A percentile compares a stretch with the other conserved stretches of the same genome.
These are phyloP conservation scores for Apocrypta bakeri DNA, from an alignment of 1,140 invertebrate genomes.

Conservation along the genomic window DNA sequence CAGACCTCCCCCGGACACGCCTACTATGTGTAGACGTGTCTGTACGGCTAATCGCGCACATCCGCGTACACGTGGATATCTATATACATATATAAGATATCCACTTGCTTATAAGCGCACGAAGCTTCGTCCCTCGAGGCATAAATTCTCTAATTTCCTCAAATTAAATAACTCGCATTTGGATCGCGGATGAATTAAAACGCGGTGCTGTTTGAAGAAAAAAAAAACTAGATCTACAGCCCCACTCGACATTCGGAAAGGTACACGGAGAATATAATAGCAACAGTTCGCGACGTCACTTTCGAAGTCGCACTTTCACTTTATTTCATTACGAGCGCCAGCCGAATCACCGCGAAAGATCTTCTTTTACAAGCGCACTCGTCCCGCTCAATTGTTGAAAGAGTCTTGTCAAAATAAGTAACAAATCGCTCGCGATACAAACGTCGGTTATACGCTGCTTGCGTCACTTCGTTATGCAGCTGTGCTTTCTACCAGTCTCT, in stretches of 20 bases:
- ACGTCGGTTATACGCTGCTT: neutral
- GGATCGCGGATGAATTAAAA: neutral
- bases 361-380: neutral
- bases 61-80: no score
- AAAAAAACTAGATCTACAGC: no score
- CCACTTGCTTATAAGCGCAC: no score
- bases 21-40: constrained; percentile 49
- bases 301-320: constrained; percentile 61
- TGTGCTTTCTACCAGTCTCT: neutral
- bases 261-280: neutral
- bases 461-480: neutral
- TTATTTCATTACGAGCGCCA: constrained; percentile 58
- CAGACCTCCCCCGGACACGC: constrained; percentile 58
- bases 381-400: neutral
- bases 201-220: no score
- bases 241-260: no score
- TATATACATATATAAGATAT: no score
- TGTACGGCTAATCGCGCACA: neutral
- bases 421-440: constrained; percentile 10
- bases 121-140: neutral
- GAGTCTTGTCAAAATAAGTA: neutral
- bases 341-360: neutral
- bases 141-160: neutral
- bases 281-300: constrained; percentile 51
- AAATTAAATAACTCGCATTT: constrained; percentile 2